phyloP scores from a whole-genome alignment of 2,113 vertebrate genomes.

The Hymenochirus boettgeri region DNA sequence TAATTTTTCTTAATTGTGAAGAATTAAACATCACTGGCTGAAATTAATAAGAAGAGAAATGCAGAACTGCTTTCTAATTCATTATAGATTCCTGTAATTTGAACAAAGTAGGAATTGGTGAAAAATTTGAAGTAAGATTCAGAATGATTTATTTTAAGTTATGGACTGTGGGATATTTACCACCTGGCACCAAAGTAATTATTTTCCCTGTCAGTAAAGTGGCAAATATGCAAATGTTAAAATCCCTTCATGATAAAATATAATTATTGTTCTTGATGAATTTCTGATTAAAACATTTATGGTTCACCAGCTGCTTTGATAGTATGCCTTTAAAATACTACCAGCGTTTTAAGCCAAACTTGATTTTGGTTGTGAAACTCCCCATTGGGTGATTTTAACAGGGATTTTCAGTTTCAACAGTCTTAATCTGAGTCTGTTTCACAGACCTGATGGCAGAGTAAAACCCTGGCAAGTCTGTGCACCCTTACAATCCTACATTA shows the following conservation, averaged over 20 bases:
- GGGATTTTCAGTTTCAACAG: no score
- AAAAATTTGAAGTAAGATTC: not conserved
- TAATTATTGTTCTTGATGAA: not conserved
- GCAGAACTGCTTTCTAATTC: not conserved
- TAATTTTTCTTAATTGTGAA: not conserved
- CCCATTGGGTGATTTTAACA: no score
- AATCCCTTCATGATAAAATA: not conserved
- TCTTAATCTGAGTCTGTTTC: no score
- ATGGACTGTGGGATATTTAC: not conserved
- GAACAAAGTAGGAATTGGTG: not conserved
- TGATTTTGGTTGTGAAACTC: no score
- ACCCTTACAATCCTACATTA: no score
- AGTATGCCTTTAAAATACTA: no score
- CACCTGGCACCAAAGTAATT: not conserved
- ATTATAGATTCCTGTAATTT: not conserved
- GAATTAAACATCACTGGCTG: not conserved
- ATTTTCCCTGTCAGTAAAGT: not conserved
- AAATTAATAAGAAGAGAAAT: not conserved
- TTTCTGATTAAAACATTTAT: no score
- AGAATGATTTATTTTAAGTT: constrained; percentile 2
- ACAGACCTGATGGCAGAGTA: no score
- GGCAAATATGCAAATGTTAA: not conserved
- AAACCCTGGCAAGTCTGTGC: no score
- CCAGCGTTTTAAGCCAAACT: no score
- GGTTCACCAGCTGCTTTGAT: no score